These are phyloP conservation scores for Mormyrus proboscirostris DNA, from an alignment of 2,797 vertebrate genomes.

Conservation along the genomic window DNA sequence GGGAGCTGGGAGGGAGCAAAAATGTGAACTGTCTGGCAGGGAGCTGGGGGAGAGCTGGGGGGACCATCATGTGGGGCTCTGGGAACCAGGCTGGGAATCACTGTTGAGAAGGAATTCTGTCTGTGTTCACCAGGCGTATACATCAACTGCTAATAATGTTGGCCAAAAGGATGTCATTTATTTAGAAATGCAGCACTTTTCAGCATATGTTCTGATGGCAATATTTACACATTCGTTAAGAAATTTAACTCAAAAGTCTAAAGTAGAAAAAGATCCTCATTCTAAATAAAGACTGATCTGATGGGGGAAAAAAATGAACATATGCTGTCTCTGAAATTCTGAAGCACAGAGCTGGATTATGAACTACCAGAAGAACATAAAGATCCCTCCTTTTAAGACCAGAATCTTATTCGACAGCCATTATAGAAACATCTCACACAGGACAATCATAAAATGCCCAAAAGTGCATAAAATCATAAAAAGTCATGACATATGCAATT, in stretches of 20 bases:
- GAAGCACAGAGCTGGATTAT: background rate
- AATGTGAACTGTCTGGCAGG: background rate
- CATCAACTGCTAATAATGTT: background rate
- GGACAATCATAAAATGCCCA: conserved; percentile 1
- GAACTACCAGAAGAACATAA: background rate
- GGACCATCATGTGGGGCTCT: background rate
- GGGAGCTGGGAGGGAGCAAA: background rate
- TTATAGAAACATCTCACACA: background rate
- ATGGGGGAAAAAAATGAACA: background rate
- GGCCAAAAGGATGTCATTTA: background rate
- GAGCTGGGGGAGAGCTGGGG: background rate
- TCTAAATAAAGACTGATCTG: background rate
- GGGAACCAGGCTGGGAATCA: background rate
- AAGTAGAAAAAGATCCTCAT: background rate
- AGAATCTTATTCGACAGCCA: background rate
- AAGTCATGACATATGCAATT: background rate
- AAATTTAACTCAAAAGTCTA: background rate
- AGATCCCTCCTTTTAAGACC: background rate
- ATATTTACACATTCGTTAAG: background rate
- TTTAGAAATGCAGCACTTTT: background rate
- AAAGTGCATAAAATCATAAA: background rate
- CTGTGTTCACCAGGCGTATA: background rate
- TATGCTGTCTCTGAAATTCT: background rate
- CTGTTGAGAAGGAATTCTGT: background rate
- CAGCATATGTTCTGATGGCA: background rate